Base-by-base conservation (phyloP, 2,797 vertebrate genomes). In the Limnodromus scolopaceus region DNA sequence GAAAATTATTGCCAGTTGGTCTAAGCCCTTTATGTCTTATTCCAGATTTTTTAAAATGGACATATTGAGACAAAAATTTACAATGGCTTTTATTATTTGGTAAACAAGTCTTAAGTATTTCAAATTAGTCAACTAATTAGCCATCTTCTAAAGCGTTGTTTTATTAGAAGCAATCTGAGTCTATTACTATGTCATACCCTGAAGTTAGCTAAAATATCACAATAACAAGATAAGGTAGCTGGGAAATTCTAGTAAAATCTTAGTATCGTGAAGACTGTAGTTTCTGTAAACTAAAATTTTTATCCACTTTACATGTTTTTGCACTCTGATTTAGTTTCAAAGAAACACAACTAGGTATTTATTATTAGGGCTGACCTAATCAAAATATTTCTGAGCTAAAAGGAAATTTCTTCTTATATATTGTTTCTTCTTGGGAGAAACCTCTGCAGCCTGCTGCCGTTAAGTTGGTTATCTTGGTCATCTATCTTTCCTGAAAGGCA, bases 391-490 rank as follows among this genome's bases (percentile, higher is more conserved):
- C 19, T 70, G 58, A 61, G 2, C 18, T 72, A 51, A 72, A 61
- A 51, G 66, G 18, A 32, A 63, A 45, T 74, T 63, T 79, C 12
- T 53, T 72, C 34, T 57, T 38, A 14, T 18, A 16, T 36, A 13
- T 51, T n/a, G 2, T 41, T 80, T 57, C 30, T 10, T 48, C 25
- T 15, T 48, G 19, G 43, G 14, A 58, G 19, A 64, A 69, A 23
- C 6, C 27, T 58, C 34, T 48, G 39, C 32, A 58, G 7, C 9
- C 23, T n/a, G 25, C n/a, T 57, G 38, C 13, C 1, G 0, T 16
- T 16, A n/a, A 22, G 41, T 12, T 57, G 43, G 13, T 41, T 38
- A 32, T 55, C 30, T 30, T 69, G 5, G 4, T 58, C 1, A 0
- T 53, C 46, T 54, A 41, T 6, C 27, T 57, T 10, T 53, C 5